A percentile compares a stretch with the other conserved stretches of the same genome.
Conservation (phyloP, 2,113 vertebrate species). For the Zeus faber region DNA sequence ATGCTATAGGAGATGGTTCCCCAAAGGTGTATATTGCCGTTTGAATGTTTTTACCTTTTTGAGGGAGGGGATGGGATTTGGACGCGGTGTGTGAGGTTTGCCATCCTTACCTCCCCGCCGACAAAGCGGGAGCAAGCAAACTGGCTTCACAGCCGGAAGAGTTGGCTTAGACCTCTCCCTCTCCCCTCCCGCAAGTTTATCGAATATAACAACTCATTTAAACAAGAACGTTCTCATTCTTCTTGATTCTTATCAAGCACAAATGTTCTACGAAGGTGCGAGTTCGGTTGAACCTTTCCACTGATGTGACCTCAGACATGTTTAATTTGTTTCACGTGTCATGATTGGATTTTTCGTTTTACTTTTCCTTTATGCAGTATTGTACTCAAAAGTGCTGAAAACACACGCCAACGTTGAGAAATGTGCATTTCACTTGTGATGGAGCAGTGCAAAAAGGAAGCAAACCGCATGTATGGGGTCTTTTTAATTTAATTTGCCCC, state of each 20-base stretch:
- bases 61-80: no score
- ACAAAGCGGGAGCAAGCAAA: no score
- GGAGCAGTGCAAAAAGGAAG: constrained; percentile 33
- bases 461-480: constrained; percentile 8
- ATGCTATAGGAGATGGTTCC: no score
- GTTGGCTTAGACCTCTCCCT: no score
- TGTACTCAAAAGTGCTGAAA: constrained; percentile 41
- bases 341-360: constrained; percentile 34
- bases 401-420: constrained; percentile 34
- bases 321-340: constrained; percentile 19
- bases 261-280: constrained; percentile 18
- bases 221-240: constrained; percentile 16
- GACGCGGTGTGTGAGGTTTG: no score
- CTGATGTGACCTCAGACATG: background rate
- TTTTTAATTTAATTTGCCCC: background rate
- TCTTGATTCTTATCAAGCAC: constrained; percentile 13
- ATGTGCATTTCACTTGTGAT: constrained; percentile 23
- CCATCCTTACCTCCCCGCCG: no score
- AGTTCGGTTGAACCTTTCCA: constrained; percentile 22
- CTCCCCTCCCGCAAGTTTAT: constrained; percentile 18
- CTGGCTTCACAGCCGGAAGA: no score
- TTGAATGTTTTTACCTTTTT: no score
- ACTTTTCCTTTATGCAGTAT: constrained; percentile 58
- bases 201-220: constrained; percentile 31
- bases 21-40: no score